Percentiles rank a stretch among this genome's conserved stretches.
Conservation (phyloP, 2,113 vertebrate species). For the Isichthys henryi region DNA sequence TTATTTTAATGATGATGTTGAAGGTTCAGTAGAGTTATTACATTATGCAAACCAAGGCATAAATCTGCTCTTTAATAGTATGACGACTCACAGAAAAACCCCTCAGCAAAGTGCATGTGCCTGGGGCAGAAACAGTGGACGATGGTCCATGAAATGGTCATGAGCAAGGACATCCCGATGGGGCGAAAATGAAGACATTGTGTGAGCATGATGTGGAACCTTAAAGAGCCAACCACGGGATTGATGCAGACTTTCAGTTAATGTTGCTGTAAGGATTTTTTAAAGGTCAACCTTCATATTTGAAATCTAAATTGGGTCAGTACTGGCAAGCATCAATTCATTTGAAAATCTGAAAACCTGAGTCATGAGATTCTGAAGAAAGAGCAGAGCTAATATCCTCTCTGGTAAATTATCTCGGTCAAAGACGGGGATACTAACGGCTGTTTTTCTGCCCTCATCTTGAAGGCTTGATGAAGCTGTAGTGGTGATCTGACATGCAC, state of each 20-base stretch:
- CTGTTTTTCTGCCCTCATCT: conserved; percentile 6
- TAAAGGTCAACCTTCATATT: conserved; percentile 73
- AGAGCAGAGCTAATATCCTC: conserved; percentile 35
- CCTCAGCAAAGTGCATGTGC: conserved; percentile 49
- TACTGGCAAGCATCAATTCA: conserved; percentile 53
- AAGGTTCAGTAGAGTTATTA: conserved; percentile 9
- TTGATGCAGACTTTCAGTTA: conserved; percentile 73
- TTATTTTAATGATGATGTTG: not conserved
- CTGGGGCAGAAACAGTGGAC: conserved; percentile 51
- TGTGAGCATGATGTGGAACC: conserved; percentile 58
- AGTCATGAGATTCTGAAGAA: conserved; percentile 32
- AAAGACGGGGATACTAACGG: conserved; percentile 26
- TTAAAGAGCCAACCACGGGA: conserved; percentile 61
- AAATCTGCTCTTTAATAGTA: conserved; percentile 45
- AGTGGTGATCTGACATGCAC: conserved; percentile 7
- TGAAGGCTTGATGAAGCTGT: not conserved
- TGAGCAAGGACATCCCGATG: conserved; percentile 46
- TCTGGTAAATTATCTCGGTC: conserved; percentile 32
- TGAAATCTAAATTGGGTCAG: conserved; percentile 63
- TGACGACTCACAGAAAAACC: conserved; percentile 38
- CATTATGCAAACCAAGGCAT: conserved; percentile 6
- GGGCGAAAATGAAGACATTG: conserved; percentile 18
- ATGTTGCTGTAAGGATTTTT: conserved; percentile 71
- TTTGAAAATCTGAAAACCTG: conserved; percentile 36
- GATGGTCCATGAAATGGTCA: conserved; percentile 48